These are phyloP conservation scores for Petrolisthes cinctipes DNA, from an alignment of 2,888 invertebrate species.

Conservation along the genomic window DNA sequence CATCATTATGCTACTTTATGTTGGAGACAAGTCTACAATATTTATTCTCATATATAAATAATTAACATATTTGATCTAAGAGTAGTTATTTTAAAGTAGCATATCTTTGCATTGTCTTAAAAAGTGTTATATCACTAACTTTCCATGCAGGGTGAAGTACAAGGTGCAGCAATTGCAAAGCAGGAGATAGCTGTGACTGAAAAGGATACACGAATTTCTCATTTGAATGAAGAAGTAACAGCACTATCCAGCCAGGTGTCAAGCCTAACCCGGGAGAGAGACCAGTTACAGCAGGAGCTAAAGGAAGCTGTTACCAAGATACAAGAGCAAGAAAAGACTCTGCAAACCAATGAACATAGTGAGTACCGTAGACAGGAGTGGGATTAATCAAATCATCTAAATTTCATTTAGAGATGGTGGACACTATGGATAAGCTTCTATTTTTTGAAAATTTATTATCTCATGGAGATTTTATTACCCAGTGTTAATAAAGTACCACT, in stretches of 20 bases:
- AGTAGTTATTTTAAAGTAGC: neutral
- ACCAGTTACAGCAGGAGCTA: slow-evolving; percentile 27
- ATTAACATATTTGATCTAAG: neutral
- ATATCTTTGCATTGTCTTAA: no score
- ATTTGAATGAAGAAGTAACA: slow-evolving; percentile 41
- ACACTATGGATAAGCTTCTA: no score
- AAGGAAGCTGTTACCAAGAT: slow-evolving; percentile 30
- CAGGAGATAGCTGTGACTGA: slow-evolving; percentile 47
- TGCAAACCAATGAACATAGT: slow-evolving; percentile 52
- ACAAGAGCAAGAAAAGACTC: slow-evolving; percentile 47
- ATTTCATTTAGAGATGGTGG: no score
- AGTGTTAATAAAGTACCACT: no score
- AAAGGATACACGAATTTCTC: slow-evolving; percentile 34
- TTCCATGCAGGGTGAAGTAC: slow-evolving; percentile 36
- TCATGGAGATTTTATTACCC: no score
- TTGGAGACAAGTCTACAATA: neutral
- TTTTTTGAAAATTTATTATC: no score
- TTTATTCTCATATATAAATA: neutral
- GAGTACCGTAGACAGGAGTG: neutral
- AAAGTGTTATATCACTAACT: no score
- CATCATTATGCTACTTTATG: neutral
- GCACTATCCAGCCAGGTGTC: slow-evolving; percentile 34
- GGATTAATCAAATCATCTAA: neutral
- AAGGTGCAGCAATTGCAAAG: slow-evolving; percentile 45
- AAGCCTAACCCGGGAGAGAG: slow-evolving; percentile 39